Evolutionary conservation across 2,113 vertebrate species (phyloP), one percentile per base, ranked within the genome.

Genomic region (Scophthalmus maximus): DNA sequence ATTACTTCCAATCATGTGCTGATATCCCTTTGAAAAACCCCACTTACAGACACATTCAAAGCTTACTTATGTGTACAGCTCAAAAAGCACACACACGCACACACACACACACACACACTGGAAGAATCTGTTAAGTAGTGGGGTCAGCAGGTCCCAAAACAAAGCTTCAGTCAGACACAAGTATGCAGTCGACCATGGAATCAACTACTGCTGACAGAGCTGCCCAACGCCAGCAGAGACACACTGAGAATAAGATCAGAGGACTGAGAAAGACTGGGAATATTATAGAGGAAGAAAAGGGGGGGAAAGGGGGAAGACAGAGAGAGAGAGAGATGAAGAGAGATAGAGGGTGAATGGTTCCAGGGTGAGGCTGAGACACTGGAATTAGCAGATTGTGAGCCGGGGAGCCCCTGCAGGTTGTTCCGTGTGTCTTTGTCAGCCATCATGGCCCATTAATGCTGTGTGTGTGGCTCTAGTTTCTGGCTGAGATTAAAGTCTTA

Each of bases 401-500:
- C 85, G 36, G 63, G 79, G 58, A 84, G 76, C 70, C 84, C 78
- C 85, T 72, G 79, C 75, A 88, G 84, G 86, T 86, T 80, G 84
- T 81, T 82, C 64, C 5, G n/a, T 71, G 65, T 70, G 59, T 82
- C 88, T 87, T 82, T 80, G 79, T 89, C 88, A 83, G 73, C 63
- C 74, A 88, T 92, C 86, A 91, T 78, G 78, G 82, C 62, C 90
- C 86, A 90, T 91, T 88, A 91, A 79, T 76, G 67, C 77, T 29
- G 71, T 83, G 79, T 81, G 78, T 81, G 86, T 75, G 87, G 82
- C 88, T 93, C 81, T 80, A 78, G 86, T 91, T 92, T 92, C 85
- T 89, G 81, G 71, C 79, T 83, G 61, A 91, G 91, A 91, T 92
- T 93, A 92, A 89, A 78, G 90, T 92, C 88, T 92, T 91, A 88